Base-by-base conservation (phyloP, 2,888 invertebrate species). In the Drosophila anomalata region DNA sequence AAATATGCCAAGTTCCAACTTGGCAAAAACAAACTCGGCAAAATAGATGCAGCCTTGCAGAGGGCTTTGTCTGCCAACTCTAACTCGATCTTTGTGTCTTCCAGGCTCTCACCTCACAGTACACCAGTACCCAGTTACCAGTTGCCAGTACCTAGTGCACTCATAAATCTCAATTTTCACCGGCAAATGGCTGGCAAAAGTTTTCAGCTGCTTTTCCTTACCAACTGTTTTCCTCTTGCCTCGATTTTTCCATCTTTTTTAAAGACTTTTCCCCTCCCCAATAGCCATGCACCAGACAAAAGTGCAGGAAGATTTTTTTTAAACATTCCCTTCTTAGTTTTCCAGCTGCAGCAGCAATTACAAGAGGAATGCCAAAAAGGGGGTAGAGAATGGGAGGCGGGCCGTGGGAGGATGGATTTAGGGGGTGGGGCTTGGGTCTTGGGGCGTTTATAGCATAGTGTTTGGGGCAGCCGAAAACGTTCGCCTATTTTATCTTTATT, bases 111-210 rank as follows among this genome's bases (percentile, higher is more conserved):
- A 44, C 14, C 3, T 39, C 12, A 9, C 44, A 36, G 36, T 12
- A 14, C 2, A 39, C 7, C 44, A 36, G 14, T 12, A 14, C 2
- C 42, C 7, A 33, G n/a, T n/a, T n/a, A 39, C 7, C 44, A 36
- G 14, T 12, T 12, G 1, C 42, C 7, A 33, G 33, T 33, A 60
- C 72, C 72, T 71, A 26, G 62, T 53, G 84, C 87, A 76, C 66
- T 87, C 87, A 82, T 87, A 80, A 87, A 81, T 84, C 84, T 84
- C 76, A 80, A 87, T 84, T 82, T 87, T 77, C 72, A 77, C 72
- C 75, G 54, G 77, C 72, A 82, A 81, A 81, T 81, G 77, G 85
- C 81, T 77, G 65, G 79, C 69, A 78, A 84, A 83, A 81, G 62
- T 83, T 78, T 78, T 62, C 60, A 62, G 75, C 73, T 58, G 58